These are phyloP conservation scores for Notolepis coatsorum DNA, from an alignment of 2,797 vertebrate species.

Conservation along the genomic window DNA sequence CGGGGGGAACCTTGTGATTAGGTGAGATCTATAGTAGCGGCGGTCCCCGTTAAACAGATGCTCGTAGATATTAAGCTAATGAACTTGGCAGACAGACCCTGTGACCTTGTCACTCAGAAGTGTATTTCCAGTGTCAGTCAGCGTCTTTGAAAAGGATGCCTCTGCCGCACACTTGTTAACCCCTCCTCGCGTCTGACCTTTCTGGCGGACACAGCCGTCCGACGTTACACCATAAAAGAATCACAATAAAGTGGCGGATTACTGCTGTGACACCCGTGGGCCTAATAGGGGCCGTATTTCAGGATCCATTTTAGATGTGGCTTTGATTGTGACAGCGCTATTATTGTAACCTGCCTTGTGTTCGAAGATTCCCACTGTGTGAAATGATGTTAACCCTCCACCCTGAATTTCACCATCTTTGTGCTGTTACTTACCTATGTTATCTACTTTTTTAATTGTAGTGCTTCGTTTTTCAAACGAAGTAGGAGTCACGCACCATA, in stretches of 20 bases:
- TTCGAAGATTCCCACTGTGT: constrained; percentile 25
- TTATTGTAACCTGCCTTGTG: constrained; percentile 29
- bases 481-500: too few species aligned
- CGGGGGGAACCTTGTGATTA: constrained; percentile 58
- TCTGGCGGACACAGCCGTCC: background rate
- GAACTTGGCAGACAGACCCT: constrained; percentile 45
- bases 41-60: constrained; percentile 61
- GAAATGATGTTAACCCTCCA: constrained; percentile 48
- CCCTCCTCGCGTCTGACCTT: constrained; percentile 11
- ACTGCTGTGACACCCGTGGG: constrained; percentile 6
- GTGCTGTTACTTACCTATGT: constrained; percentile 29
- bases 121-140: background rate
- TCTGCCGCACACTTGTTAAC: constrained; percentile 31
- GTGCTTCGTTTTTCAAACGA: constrained; percentile 2
- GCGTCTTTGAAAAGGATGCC: constrained; percentile 35
- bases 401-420: constrained; percentile 16
- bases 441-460: background rate
- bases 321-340: constrained; percentile 26
- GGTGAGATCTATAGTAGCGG: constrained; percentile 51
- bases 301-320: constrained; percentile 39
- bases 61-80: constrained; percentile 65
- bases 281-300: constrained; percentile 34
- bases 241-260: constrained; percentile 37
- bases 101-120: constrained; percentile 23
- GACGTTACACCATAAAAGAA: constrained; percentile 47